Conservation (phyloP, 2,113 vertebrate species). For the Leucopternis melanops region DNA sequence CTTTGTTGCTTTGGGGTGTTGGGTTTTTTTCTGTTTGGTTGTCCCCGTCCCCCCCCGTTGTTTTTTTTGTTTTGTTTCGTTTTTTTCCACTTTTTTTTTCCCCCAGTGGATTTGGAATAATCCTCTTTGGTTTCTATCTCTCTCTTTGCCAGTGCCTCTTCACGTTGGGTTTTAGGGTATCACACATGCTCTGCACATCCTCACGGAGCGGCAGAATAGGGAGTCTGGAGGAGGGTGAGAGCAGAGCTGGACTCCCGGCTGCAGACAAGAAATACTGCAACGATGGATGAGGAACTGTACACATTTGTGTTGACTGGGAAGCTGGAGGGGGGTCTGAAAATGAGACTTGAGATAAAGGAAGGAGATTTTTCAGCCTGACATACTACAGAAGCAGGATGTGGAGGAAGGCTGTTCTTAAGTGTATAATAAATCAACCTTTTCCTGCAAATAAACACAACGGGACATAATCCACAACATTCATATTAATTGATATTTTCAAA, state of each 20-base stretch:
- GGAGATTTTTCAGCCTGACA: not conserved
- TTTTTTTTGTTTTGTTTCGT: not conserved
- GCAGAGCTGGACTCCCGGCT: not conserved
- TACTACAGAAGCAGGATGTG: not conserved
- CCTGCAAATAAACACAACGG: not conserved
- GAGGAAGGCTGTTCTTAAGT: not conserved
- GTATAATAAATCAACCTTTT: not conserved
- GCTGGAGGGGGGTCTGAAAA: not conserved
- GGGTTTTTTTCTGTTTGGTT: too few species aligned
- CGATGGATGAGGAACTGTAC: not conserved
- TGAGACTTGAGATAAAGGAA: not conserved
- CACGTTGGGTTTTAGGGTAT: not conserved
- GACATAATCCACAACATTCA: not conserved
- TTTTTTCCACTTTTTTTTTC: not conserved
- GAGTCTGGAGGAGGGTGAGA: not conserved
- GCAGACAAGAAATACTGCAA: not conserved
- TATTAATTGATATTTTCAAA: not conserved
- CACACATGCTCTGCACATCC: not conserved
- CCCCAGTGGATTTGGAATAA: not conserved
- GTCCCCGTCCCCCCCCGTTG: too few species aligned
- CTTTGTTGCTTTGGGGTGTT: not conserved
- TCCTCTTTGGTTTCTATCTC: not conserved
- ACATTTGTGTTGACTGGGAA: not conserved
- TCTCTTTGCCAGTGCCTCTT: not conserved
- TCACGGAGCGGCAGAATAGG: rapidly evolving